Conservation (phyloP, 1,140 invertebrate species). For the Ditylenchus dipsaci region DNA sequence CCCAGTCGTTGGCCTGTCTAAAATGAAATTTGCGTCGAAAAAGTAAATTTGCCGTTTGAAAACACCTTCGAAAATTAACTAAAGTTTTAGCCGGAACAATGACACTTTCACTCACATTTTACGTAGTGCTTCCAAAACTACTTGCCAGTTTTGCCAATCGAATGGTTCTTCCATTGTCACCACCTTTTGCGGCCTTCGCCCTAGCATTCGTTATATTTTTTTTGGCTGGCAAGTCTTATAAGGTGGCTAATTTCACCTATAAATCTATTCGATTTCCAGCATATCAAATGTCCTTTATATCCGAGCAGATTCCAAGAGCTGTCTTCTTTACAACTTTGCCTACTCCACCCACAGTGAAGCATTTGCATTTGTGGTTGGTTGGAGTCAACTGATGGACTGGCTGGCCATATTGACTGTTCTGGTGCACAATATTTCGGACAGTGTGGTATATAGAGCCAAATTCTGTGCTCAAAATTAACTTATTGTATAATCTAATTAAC, state of each 20-base stretch:
- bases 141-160: slow-evolving; percentile 10
- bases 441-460: slow-evolving; percentile 6
- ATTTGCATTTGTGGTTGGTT: slow-evolving; percentile 29
- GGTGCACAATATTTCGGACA: slow-evolving; percentile 16
- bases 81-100: slow-evolving; percentile 22
- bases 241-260: neutral
- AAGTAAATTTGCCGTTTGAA: too few species aligned
- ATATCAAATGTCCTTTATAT: slow-evolving; percentile 15
- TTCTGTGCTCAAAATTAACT: too few species aligned
- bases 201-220: slow-evolving; percentile 8
- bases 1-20: too few species aligned
- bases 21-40: too few species aligned
- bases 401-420: slow-evolving; percentile 20
- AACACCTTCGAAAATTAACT: too few species aligned
- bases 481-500: too few species aligned
- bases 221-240: slow-evolving; percentile 13
- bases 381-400: slow-evolving; percentile 28
- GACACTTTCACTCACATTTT: slow-evolving; percentile 13
- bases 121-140: slow-evolving; percentile 28
- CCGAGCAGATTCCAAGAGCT: slow-evolving; percentile 25
- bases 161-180: neutral
- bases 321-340: slow-evolving; percentile 29
- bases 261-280: slow-evolving; percentile 22
- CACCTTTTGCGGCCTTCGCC: slow-evolving; percentile 14
- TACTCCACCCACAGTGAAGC: slow-evolving; percentile 16